Evolutionary conservation across 2,113 vertebrate species (phyloP).

Genomic region (Psophia crepitans): DNA sequence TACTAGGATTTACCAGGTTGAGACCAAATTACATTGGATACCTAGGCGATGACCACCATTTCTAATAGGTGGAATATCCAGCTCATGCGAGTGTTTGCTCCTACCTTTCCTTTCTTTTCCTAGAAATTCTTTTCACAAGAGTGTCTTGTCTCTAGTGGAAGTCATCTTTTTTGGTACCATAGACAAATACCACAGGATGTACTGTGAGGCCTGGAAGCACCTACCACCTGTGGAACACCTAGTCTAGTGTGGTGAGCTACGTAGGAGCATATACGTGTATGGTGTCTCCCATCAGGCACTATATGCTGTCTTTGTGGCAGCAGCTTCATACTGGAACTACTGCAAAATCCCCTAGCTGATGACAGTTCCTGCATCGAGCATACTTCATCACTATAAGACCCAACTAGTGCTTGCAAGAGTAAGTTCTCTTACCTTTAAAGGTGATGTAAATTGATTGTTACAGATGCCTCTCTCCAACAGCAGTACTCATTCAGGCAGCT

Average conservation of each 20-base stretch:
- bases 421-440: not conserved
- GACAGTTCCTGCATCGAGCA: accelerated
- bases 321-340: not conserved
- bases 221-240: not conserved
- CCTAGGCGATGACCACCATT: not conserved
- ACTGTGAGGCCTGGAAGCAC: not conserved
- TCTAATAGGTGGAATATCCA: not conserved
- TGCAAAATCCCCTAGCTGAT: not conserved
- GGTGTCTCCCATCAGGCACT: not conserved
- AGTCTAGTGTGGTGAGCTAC: not conserved
- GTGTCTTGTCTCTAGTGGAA: not conserved
- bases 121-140: not conserved
- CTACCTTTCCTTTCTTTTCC: not conserved
- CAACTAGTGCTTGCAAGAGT: not conserved
- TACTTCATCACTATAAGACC: not conserved
- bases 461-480: not conserved
- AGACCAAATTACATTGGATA: not conserved
- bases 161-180: not conserved
- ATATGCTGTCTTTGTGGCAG: not conserved
- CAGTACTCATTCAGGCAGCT: not conserved
- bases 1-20: not conserved
- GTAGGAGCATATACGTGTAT: not conserved
- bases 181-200: not conserved
- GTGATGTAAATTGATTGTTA: not conserved
- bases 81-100: not conserved